phyloP scores from a whole-genome alignment of 2,888 invertebrate genomes.

The Stictocephala bisonia region DNA sequence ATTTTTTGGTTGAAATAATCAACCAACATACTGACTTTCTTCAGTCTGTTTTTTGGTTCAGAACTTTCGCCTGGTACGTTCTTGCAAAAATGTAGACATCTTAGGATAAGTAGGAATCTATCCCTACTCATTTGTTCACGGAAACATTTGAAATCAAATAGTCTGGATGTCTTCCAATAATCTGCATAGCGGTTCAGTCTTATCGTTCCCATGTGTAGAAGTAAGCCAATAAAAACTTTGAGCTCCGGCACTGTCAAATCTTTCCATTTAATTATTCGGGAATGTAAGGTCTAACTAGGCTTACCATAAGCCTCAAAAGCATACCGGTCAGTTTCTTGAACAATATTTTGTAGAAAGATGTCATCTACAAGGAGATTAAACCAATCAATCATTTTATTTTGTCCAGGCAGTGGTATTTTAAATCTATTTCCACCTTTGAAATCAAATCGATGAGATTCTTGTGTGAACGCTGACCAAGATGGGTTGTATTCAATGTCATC shows the following conservation, averaged over 20 bases:
- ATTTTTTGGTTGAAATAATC: conserved; percentile 25
- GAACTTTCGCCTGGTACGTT: neutral
- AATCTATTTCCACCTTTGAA: neutral
- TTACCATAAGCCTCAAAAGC: neutral
- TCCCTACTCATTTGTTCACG: neutral
- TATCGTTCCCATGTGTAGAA: conserved; percentile 1
- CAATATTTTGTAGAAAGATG: neutral
- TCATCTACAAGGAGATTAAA: neutral
- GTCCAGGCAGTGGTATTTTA: neutral
- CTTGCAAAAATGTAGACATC: neutral
- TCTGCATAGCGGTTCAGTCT: neutral
- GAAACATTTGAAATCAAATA: neutral
- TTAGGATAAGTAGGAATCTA: neutral
- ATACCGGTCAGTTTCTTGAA: neutral
- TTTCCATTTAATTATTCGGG: conserved; percentile 12
- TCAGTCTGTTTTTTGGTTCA: neutral
- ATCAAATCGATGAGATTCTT: neutral
- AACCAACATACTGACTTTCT: neutral
- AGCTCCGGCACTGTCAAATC: neutral
- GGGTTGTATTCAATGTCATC: neutral
- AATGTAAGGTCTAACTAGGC: neutral
- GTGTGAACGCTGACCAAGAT: neutral
- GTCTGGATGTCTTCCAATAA: conserved; percentile 2
- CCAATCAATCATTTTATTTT: neutral
- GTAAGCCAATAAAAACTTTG: neutral